Percentiles rank a stretch among this genome's conserved stretches.
Conservation (phyloP, 2,113 vertebrate genomes). For the Meleagris gallopavo region DNA sequence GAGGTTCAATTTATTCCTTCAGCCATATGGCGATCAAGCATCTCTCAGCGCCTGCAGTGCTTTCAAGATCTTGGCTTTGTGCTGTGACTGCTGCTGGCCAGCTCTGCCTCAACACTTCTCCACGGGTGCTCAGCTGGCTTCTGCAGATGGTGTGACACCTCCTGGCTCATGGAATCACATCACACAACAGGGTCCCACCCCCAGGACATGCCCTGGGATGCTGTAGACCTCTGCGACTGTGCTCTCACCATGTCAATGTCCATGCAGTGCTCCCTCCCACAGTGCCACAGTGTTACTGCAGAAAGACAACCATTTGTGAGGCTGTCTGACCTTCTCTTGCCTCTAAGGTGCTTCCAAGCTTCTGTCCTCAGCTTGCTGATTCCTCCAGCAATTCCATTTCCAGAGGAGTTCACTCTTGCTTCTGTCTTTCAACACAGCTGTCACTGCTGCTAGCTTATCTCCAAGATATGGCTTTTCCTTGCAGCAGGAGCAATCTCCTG, state of each 20-base stretch:
- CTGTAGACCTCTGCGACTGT: no score
- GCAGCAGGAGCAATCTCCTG: background rate
- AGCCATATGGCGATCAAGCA: background rate
- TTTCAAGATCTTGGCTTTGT: constrained; percentile 1
- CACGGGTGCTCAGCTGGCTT: background rate
- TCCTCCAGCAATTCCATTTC: background rate
- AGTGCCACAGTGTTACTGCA: background rate
- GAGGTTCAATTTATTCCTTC: background rate
- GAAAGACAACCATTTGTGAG: rapidly evolving
- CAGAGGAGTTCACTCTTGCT: background rate
- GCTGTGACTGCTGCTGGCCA: background rate
- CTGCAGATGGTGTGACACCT: background rate
- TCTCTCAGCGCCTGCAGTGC: background rate
- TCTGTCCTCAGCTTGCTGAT: background rate
- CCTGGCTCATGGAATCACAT: background rate
- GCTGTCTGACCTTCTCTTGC: background rate
- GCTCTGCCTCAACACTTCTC: background rate
- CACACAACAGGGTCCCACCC: rapidly evolving
- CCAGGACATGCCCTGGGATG: background rate
- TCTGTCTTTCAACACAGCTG: background rate
- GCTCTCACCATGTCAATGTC: background rate
- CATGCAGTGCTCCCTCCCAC: background rate
- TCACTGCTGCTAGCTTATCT: background rate
- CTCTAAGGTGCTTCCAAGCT: background rate
- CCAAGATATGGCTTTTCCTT: background rate